A percentile compares a stretch with the other conserved stretches of the same genome.
These are phyloP conservation scores for Brachylomia viminalis DNA, from an alignment of 2,888 invertebrate species.

Conservation along the genomic window DNA sequence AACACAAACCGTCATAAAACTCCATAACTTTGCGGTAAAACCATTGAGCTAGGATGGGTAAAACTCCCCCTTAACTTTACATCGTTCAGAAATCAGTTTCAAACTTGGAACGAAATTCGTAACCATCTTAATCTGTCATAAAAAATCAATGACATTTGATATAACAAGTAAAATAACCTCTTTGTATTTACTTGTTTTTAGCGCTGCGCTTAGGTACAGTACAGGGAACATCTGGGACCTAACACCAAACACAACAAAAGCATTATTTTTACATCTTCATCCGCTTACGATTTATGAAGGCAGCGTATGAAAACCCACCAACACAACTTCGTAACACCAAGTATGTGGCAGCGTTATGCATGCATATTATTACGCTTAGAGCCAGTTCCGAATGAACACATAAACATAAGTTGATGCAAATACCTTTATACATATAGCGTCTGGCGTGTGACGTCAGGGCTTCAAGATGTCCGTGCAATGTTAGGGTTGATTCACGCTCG, in stretches of 20 bases:
- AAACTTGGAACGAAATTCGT: slow-evolving; percentile 38
- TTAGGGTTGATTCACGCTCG: not conserved
- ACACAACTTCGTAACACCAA: slow-evolving; percentile 22
- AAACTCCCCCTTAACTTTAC: slow-evolving; percentile 19
- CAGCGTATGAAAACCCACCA: slow-evolving; percentile 9
- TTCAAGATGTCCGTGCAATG: slow-evolving; percentile 25
- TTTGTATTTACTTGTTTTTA: too few relatives aligned
- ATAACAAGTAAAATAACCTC: too few relatives aligned
- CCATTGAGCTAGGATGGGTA: too few relatives aligned
- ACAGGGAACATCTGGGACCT: not conserved
- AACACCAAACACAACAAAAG: slow-evolving; percentile 18
- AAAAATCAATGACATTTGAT: too few relatives aligned
- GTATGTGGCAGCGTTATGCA: slow-evolving; percentile 25
- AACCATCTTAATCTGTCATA: not conserved
- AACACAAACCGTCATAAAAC: slow-evolving; percentile 27
- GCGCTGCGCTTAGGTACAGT: too few relatives aligned
- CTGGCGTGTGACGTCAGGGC: slow-evolving; percentile 6
- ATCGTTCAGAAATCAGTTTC: slow-evolving; percentile 48
- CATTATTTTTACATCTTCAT: not conserved
- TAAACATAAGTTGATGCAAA: slow-evolving; percentile 51
- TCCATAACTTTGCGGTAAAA: slow-evolving; percentile 15
- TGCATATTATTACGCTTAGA: slow-evolving; percentile 43
- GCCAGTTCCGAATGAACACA: slow-evolving; percentile 32
- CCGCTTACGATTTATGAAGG: not conserved
- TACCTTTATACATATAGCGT: slow-evolving; percentile 37